These are phyloP conservation scores for Nesometra sesokonis DNA, from an alignment of 35 echinoderm and acorn worm genomes.

Conservation along the genomic window DNA sequence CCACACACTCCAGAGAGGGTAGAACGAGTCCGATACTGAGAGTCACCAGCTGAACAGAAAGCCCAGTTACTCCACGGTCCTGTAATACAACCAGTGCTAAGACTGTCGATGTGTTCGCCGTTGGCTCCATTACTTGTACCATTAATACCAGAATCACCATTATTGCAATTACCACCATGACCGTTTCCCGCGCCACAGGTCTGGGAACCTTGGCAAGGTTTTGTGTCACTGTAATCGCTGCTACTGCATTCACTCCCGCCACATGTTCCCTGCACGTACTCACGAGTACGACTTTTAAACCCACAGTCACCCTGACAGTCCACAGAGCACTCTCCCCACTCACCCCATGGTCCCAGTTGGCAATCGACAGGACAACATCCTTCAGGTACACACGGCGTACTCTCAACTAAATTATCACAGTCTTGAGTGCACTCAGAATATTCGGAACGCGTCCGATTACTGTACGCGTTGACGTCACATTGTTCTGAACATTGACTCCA, in stretches of 20 bases:
- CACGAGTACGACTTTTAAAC: neutral
- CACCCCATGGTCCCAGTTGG: neutral
- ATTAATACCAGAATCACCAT: neutral
- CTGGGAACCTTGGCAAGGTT: neutral
- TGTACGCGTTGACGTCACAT: neutral
- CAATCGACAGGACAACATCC: neutral
- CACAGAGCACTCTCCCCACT: neutral
- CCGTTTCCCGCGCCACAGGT: neutral
- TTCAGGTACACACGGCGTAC: neutral
- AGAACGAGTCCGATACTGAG: neutral
- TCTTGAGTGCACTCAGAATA: neutral
- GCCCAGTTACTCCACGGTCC: neutral
- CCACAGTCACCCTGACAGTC: neutral
- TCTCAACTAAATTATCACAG: neutral
- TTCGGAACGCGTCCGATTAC: neutral
- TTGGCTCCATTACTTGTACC: neutral
- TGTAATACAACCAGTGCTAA: neutral
- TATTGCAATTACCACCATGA: neutral
- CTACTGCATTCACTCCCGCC: neutral
- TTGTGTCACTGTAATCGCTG: neutral
- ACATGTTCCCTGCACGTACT: neutral
- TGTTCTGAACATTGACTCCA: neutral
- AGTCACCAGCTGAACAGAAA: neutral
- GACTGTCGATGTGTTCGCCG: neutral
- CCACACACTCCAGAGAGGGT: neutral